Percentiles rank a stretch among this genome's conserved stretches.
Evolutionary conservation across 2,797 vertebrate species (phyloP).

Genomic region (Acanthurus lineatus): DNA sequence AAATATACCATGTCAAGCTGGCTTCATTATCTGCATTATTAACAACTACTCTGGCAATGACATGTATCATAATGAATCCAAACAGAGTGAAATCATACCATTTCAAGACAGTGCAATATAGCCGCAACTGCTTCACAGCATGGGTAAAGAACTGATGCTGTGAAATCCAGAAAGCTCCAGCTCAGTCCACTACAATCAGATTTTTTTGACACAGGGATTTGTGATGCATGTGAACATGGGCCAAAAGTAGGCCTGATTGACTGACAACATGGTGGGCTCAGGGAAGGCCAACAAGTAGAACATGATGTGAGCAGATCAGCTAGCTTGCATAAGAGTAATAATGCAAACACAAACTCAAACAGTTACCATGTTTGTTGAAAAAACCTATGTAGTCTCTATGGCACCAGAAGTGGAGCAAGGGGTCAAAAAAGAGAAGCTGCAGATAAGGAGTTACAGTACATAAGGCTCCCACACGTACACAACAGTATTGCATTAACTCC

Average conservation of each 20-base stretch:
- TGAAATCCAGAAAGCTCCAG: slow-evolving; percentile 58
- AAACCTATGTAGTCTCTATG: slow-evolving; percentile 10
- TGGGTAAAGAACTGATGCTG: slow-evolving; percentile 10
- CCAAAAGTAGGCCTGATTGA: slow-evolving; percentile 65
- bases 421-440: slow-evolving; percentile 8
- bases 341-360: slow-evolving; percentile 5
- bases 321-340: slow-evolving; percentile 42
- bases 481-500: neutral
- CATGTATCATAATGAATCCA: neutral
- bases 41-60: slow-evolving; percentile 6
- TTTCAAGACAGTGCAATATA: slow-evolving; percentile 8
- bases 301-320: slow-evolving; percentile 53
- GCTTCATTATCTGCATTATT: slow-evolving; percentile 17
- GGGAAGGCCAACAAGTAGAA: slow-evolving; percentile 34
- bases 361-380: slow-evolving; percentile 6
- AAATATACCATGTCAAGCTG: slow-evolving; percentile 1
- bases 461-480: neutral
- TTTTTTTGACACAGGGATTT: slow-evolving; percentile 71
- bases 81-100: slow-evolving; percentile 21
- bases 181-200: slow-evolving; percentile 63
- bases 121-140: slow-evolving; percentile 29
- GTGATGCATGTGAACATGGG: slow-evolving; percentile 61
- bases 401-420: slow-evolving; percentile 43
- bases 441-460: slow-evolving; percentile 22
- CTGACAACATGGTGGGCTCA: slow-evolving; percentile 45